Evolutionary conservation across 1,140 invertebrate species (phyloP).

Genomic region (Pseudoatta argentina): DNA sequence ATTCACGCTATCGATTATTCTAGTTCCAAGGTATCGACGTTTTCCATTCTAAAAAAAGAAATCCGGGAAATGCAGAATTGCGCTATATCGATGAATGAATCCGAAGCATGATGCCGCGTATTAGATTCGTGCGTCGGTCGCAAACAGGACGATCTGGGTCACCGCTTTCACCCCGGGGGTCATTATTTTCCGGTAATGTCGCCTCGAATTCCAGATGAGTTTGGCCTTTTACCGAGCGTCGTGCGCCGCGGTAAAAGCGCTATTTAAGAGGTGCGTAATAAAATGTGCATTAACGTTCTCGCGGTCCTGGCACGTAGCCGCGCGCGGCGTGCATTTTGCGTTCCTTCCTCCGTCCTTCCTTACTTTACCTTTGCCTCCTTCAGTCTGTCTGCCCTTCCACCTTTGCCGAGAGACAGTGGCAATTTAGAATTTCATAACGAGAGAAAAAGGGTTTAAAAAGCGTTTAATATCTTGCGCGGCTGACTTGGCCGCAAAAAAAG

Average conservation of each 20-base stretch:
- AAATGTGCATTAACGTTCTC: slow-evolving; percentile 58
- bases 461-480: slow-evolving; percentile 38
- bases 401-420: slow-evolving; percentile 52
- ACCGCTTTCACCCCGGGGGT: slow-evolving; percentile 50
- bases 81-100: neutral
- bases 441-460: slow-evolving; percentile 57
- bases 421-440: slow-evolving; percentile 63
- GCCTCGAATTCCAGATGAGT: slow-evolving; percentile 58
- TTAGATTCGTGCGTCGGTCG: slow-evolving; percentile 30
- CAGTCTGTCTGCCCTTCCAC: slow-evolving; percentile 13
- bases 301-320: slow-evolving; percentile 53
- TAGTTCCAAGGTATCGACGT: neutral
- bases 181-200: slow-evolving; percentile 63
- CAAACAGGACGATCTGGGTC: slow-evolving; percentile 45
- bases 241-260: slow-evolving; percentile 46
- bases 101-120: slow-evolving; percentile 4
- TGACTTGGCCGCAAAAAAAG: slow-evolving; percentile 28
- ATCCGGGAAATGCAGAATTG: neutral
- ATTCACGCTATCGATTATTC: neutral
- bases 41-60: neutral
- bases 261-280: slow-evolving; percentile 57
- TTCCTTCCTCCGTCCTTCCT: neutral
- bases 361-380: neutral
- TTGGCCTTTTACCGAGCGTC: slow-evolving; percentile 50
- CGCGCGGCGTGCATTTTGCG: slow-evolving; percentile 30